Conservation (phyloP, 1,140 invertebrate species). For the Dreissena polymorpha region DNA sequence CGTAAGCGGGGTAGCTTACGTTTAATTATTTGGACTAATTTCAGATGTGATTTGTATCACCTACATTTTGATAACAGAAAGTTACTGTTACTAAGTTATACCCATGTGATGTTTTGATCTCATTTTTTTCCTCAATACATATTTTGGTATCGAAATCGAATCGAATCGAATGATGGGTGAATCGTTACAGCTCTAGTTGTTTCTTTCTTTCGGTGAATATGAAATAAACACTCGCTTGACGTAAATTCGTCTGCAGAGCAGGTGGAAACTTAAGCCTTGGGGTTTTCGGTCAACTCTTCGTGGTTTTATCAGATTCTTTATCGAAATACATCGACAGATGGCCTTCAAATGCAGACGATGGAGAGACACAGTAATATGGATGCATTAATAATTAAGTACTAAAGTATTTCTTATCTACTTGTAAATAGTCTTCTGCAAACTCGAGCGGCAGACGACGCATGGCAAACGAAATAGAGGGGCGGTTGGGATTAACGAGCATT, state of each 20-base stretch:
- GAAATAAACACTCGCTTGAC: too few species aligned
- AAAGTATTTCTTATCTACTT: neutral
- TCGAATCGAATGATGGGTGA: too few species aligned
- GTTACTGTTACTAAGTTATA: too few species aligned
- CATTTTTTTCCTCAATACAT: too few species aligned
- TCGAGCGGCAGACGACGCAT: neutral
- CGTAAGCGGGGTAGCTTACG: too few species aligned
- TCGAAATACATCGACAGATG: neutral
- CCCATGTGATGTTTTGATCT: too few species aligned
- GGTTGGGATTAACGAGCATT: neutral
- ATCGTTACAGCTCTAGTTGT: too few species aligned
- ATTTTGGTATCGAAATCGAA: too few species aligned
- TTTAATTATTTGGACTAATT: too few species aligned
- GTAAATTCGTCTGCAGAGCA: neutral
- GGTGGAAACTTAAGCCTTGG: neutral
- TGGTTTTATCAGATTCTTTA: neutral
- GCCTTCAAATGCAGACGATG: neutral
- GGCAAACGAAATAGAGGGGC: neutral
- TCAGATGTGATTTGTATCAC: too few species aligned
- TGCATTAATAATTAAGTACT: constrained; percentile 3
- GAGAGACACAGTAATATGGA: neutral
- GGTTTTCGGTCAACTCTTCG: neutral
- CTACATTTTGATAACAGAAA: too few species aligned
- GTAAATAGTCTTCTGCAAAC: neutral
- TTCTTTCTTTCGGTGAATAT: too few species aligned